Conservation (phyloP, 2,797 vertebrate species). For the Rhinatrema bivittatum region DNA sequence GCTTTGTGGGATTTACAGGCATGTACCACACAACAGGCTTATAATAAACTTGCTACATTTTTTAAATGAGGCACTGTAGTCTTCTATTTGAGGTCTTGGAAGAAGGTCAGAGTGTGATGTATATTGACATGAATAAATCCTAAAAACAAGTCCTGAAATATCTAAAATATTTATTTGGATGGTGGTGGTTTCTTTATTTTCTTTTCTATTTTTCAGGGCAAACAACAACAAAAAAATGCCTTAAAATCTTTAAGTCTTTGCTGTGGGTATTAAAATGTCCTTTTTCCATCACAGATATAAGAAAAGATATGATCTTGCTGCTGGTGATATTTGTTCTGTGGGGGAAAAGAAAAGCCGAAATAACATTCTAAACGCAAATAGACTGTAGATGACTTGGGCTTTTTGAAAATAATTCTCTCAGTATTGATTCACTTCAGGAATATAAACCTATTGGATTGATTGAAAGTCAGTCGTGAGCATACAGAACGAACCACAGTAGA, state of each 20-base stretch:
- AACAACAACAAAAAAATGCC: conserved; percentile 6
- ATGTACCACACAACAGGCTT: too few relatives aligned
- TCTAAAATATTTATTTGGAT: background rate
- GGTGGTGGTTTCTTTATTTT: background rate
- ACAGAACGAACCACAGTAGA: background rate
- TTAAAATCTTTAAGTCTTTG: conserved; percentile 21
- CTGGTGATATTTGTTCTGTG: conserved; percentile 29
- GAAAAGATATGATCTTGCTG: conserved; percentile 25
- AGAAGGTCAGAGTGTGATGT: background rate
- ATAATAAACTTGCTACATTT: too few relatives aligned
- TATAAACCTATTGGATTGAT: conserved; percentile 11
- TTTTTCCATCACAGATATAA: conserved; percentile 20
- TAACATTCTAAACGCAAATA: conserved; percentile 27
- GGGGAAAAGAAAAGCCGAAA: conserved; percentile 36
- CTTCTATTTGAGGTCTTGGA: too few relatives aligned
- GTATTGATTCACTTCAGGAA: conserved; percentile 27
- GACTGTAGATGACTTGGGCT: conserved; percentile 24
- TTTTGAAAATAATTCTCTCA: conserved; percentile 30
- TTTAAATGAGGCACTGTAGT: too few relatives aligned
- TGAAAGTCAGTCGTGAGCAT: conserved; percentile 8
- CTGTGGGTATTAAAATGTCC: conserved; percentile 15
- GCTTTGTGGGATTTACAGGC: too few relatives aligned
- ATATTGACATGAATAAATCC: background rate
- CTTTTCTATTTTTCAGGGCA: conserved; percentile 9
- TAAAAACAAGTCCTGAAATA: too few relatives aligned